These are phyloP conservation scores for Hippocampus kuda DNA, from an alignment of 2,797 vertebrate species.

Conservation along the genomic window DNA sequence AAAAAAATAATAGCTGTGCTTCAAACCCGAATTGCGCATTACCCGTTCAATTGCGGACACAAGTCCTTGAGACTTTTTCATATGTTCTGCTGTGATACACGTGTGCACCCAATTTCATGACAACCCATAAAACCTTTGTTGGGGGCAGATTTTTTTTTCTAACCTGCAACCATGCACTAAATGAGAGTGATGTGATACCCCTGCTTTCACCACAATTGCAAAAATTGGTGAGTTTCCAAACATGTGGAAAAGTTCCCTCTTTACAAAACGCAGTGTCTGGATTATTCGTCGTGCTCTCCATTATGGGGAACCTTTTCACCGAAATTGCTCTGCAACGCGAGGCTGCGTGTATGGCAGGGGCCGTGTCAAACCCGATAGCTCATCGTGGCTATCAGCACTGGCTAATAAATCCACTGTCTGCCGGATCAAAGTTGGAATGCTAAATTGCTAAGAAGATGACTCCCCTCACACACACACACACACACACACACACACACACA, in stretches of 20 bases:
- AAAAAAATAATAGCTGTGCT: no score
- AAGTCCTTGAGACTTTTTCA: no score
- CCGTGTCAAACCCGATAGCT: conserved; percentile 47
- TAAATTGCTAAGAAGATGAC: conserved; percentile 12
- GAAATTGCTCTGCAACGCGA: conserved; percentile 35
- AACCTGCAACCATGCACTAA: background rate
- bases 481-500: background rate
- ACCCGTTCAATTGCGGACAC: no score
- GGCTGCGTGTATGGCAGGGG: conserved; percentile 18
- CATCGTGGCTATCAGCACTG: conserved; percentile 39
- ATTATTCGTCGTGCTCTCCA: conserved; percentile 58
- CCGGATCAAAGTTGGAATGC: conserved; percentile 19
- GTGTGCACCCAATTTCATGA: background rate
- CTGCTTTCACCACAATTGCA: no score
- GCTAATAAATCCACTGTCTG: conserved; percentile 39
- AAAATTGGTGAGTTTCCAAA: background rate
- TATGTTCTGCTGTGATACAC: background rate
- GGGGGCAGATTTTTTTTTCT: no score
- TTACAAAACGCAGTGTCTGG: conserved; percentile 30
- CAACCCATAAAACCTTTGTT: background rate
- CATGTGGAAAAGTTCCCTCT: background rate
- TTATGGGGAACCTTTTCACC: conserved; percentile 51
- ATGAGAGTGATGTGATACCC: no score
- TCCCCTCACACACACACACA: background rate
- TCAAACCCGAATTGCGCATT: no score